Conservation (phyloP, 2,797 vertebrate genomes). For the Neosilurus mollespiculum region DNA sequence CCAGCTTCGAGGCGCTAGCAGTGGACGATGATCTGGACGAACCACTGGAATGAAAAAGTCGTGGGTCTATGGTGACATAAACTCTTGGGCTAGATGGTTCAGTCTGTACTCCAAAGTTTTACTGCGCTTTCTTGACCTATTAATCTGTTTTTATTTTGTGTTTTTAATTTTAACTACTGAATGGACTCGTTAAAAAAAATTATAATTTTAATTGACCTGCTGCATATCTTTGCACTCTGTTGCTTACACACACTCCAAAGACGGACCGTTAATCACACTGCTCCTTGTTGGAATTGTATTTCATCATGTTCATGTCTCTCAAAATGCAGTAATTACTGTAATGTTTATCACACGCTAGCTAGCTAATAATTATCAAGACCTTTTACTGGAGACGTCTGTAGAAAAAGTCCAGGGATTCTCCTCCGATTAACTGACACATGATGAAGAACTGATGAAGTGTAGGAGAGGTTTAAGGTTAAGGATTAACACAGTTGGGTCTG, state of each 20-base stretch:
- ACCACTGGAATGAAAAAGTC: constrained; percentile 79
- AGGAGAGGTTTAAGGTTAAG: neutral
- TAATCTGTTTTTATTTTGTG: constrained; percentile 27
- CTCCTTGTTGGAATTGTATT: neutral
- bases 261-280: neutral
- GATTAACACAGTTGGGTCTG: neutral
- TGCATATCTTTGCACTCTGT: constrained; percentile 25
- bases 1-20: constrained; percentile 79
- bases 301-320: neutral
- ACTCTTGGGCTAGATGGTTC: constrained; percentile 78
- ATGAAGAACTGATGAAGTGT: neutral
- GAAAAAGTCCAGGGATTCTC: neutral
- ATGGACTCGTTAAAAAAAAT: neutral
- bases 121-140: constrained; percentile 32
- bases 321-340: neutral
- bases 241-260: constrained; percentile 13
- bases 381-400: neutral
- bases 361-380: neutral
- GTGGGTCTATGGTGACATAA: constrained; percentile 59
- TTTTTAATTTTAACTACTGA: constrained; percentile 34
- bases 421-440: neutral
- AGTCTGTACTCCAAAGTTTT: constrained; percentile 50
- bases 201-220: neutral
- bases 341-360: neutral
- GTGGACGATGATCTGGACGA: constrained; percentile 92